A percentile compares a stretch with the other conserved stretches of the same genome.
Conservation (phyloP, 2,113 vertebrate species). For the Mormyrus iriodes region DNA sequence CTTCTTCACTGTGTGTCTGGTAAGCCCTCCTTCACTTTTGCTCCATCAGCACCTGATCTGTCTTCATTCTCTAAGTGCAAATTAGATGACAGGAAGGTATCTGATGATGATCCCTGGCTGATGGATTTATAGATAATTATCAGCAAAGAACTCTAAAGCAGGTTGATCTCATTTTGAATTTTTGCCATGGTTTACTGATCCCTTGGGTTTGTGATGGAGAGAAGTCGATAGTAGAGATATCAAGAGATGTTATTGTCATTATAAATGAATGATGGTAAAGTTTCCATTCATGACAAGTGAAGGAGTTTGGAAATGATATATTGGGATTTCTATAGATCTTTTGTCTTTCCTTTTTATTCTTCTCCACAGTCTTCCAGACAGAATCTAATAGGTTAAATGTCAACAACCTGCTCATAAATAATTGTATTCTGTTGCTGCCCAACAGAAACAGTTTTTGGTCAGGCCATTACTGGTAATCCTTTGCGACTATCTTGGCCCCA, state of each 20-base stretch:
- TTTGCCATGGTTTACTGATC: background rate
- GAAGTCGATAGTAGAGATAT: background rate
- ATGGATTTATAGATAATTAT: background rate
- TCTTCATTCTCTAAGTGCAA: background rate
- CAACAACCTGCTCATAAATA: background rate
- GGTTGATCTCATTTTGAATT: background rate
- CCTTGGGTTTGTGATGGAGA: background rate
- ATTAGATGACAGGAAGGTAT: background rate
- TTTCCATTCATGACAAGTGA: too few species aligned
- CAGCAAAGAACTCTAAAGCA: background rate
- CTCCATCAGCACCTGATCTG: background rate
- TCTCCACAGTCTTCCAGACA: background rate
- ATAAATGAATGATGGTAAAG: background rate
- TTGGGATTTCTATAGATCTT: background rate
- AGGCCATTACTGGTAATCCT: background rate
- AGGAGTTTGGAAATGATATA: background rate
- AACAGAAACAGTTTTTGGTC: background rate
- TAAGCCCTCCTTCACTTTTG: background rate
- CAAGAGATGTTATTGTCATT: background rate
- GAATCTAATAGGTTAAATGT: background rate
- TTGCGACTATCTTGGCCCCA: background rate
- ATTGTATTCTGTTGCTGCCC: background rate
- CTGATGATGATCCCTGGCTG: background rate
- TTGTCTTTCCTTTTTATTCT: background rate
- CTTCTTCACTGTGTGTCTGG: background rate